These are phyloP conservation scores for Proisotoma minuta DNA, from an alignment of 2,888 invertebrate genomes.

Conservation along the genomic window DNA sequence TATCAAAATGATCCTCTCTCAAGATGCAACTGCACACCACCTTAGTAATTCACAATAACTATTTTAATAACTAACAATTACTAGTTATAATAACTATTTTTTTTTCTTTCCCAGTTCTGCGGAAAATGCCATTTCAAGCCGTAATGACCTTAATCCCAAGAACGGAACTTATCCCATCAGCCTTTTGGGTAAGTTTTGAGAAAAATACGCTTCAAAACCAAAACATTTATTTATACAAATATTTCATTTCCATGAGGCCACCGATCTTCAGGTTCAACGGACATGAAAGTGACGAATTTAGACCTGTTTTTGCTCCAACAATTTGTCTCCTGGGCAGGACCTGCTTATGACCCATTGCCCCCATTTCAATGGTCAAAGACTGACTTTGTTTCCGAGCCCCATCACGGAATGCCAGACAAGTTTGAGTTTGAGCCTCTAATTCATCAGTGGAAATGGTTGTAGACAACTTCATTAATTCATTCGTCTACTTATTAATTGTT, in stretches of 20 bases:
- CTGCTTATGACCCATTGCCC: slow-evolving; percentile 60
- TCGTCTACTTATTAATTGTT: too few species aligned
- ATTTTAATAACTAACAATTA: neutral
- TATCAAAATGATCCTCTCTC: slow-evolving; percentile 64
- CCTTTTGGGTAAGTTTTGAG: slow-evolving; percentile 52
- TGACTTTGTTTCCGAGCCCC: slow-evolving; percentile 60
- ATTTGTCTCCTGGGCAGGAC: slow-evolving; percentile 38
- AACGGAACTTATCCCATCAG: slow-evolving; percentile 67
- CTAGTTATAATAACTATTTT: neutral
- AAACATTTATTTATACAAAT: neutral
- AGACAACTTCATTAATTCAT: too few species aligned
- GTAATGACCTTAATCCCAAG: slow-evolving; percentile 66
- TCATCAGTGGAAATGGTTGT: slow-evolving; percentile 59
- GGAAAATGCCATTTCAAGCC: slow-evolving; percentile 66
- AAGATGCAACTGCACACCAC: slow-evolving; percentile 64
- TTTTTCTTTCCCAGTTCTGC: slow-evolving; percentile 53
- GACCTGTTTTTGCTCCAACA: slow-evolving; percentile 44
- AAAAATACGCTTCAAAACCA: neutral
- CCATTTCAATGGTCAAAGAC: slow-evolving; percentile 73
- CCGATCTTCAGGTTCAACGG: slow-evolving; percentile 65
- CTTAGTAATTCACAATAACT: slow-evolving; percentile 52
- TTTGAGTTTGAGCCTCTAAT: slow-evolving; percentile 65
- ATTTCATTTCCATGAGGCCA: slow-evolving; percentile 54
- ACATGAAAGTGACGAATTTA: slow-evolving; percentile 54
- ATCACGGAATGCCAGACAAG: slow-evolving; percentile 68